Base-by-base conservation (phyloP, 2,797 vertebrate genomes). In the Erpetoichthys calabaricus region DNA sequence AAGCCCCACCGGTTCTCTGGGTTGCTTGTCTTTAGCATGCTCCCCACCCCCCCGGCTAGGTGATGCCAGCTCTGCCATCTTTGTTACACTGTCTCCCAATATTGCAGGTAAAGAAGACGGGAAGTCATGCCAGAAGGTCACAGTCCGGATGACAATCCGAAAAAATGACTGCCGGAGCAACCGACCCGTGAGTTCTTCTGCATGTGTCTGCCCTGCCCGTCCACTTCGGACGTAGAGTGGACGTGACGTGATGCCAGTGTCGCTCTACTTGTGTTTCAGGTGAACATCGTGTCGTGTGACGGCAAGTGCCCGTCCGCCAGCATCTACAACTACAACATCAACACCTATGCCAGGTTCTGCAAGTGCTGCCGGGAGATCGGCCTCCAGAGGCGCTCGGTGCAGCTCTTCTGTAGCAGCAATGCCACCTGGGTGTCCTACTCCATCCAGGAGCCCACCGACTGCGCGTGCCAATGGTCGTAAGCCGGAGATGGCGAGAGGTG, bases 261-360 rank as follows among this genome's bases (percentile, higher is more conserved):
- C 44, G 6, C 55, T 46, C 41, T 56, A 25, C 25, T 25, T 49
- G 45, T 45, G 8, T 63, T 59, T 44, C 73, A 99, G 96, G 93
- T 98, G 63, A 98, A 98, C 74, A 93, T 99, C 0, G 91, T 97
- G 69, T 98, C 94, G 0, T 99, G 96, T 25, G 96, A 99, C 0
- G 94, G 96, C 5, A 94, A 95, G 72, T 99, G 94, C 67, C 96
- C 96, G 0, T 99, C 94, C 0, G 96, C 96, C 67, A 99, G 94
- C 75, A 99, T 99, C 75, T 99, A 98, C 78, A 99, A 99, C 82
- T 98, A 98, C 81, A 98, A 97, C 80, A 92, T 97, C 75, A 97
- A 98, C 77, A 89, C 90, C 0, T 98, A 98, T 0, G 91, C 94
- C 10, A 87, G 94, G 57, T 98, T 99, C 78, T 99, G 96, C 72